Percentiles rank a stretch among this genome's conserved stretches.
phyloP scores from a whole-genome alignment of 2,888 invertebrate genomes.

The Liopterus haemorrhoidalis region DNA sequence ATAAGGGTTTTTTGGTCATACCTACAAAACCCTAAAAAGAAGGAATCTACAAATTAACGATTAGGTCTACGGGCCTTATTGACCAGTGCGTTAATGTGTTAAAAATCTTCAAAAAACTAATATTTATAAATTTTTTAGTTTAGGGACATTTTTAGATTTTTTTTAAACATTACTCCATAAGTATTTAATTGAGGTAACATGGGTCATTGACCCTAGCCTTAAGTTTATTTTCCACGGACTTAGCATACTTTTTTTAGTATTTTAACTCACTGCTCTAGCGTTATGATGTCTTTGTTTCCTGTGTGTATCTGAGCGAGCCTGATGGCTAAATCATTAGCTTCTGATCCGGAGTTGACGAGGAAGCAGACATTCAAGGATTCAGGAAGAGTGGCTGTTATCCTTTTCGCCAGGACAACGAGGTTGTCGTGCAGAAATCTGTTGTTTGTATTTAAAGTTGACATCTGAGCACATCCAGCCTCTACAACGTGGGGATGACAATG shows the following conservation, averaged over 20 bases:
- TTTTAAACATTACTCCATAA: no score
- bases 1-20: no score
- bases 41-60: no score
- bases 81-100: no score
- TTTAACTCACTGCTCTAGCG: conserved; percentile 89
- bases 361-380: conserved; percentile 83
- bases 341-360: conserved; percentile 97
- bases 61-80: no score
- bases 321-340: conserved; percentile 96
- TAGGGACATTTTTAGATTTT: no score
- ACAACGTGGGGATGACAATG: conserved; percentile 96
- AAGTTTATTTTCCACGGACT: no score
- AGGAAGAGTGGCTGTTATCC: conserved; percentile 77
- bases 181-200: no score
- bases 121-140: no score
- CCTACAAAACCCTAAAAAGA: no score
- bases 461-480: conserved; percentile 82
- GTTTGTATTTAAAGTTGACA: conserved; percentile 89
- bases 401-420: conserved; percentile 82
- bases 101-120: no score
- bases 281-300: conserved; percentile 81
- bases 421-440: conserved; percentile 95
- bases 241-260: background rate
- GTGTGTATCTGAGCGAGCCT: conserved; percentile 86
- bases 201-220: no score